Evolutionary conservation across 2,113 vertebrate species (phyloP), one percentile per base, ranked within the genome.

Genomic region (Ornithorhynchus anatinus): DNA sequence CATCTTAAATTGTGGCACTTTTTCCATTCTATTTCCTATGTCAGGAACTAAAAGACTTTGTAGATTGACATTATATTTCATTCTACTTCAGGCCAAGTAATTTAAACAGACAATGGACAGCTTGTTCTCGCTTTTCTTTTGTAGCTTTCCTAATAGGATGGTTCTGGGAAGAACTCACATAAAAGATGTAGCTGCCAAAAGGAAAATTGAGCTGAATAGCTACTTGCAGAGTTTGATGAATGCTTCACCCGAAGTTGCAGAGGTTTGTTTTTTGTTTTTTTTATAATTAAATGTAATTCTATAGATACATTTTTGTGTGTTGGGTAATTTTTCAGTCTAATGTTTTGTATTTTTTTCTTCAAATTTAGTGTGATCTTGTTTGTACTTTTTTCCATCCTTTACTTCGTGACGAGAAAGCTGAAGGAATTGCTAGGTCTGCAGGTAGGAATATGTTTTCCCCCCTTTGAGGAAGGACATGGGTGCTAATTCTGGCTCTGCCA

Each of bases 371-470:
- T 87, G 98, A 99, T 87, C 95, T 99, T 84, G 88, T 99, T 88
- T 99, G 97, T 92, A 99, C 98, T 7, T 99, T 99, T 91, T 99
- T 97, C 89, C 98, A 99, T 86, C 96, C 98, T 4, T 94, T 97
- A 81, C 94, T 95, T 58, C 95, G 96, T 66, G 97, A 99, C 85
- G 98, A 99, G 42, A 99, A 97, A 91, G 94, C 94, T 5, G 97
- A 99, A 84, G 96, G 95, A 77, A 87, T 96, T 71, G 77, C 94
- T 65, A 97, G 87, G 85, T 87, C 89, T 74, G 77, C 91, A 88
- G 96, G 97, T 97, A 80, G 70, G 84, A 68, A 45, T 36, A 27
- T 44, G 31, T 62, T 58, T 17, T 66, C 65, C 51, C 12, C 43
- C 22, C 37, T 65, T 69, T 19, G 68, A 48, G 40, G 51, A 74